Evolutionary conservation across 2,113 vertebrate genomes (phyloP), one percentile per base, ranked within the genome.

Genomic region (Pampusana beccarii): DNA sequence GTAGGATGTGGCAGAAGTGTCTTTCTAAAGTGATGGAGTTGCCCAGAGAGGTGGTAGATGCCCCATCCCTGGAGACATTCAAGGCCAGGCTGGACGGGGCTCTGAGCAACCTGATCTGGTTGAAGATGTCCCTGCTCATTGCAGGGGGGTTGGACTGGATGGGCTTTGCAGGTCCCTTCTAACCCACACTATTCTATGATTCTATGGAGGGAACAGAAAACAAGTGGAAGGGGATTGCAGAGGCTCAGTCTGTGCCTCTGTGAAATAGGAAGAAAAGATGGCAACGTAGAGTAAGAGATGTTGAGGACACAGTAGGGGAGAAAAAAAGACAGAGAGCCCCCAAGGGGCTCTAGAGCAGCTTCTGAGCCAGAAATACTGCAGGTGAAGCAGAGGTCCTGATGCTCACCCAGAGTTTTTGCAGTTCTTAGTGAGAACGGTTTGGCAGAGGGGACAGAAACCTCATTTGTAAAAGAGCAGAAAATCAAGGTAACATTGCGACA

Each of bases 231-330:
- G 58, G 54, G 78, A 38, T 34, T 44, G 23, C 42, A 81, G 34
- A 36, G 57, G 33, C 60, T 71, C 78, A 44, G 29, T 53, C 40
- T 44, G 51, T 53, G 16, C 46, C n/a, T 50, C 25, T 62, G 51
- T 50, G 42, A 46, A 54, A 48, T 3, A 54, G 36, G 29, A 71
- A 38, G 31, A 48, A 33, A 78, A 31, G 53, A n/a, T 31, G 57
- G 53, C 18, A 33, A 36, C 5, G 36, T 9, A 51, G 54, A 36
- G 23, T 2, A 13, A 61, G 65, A 31, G 33, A 19, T 51, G 13
- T 28, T 58, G 51, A 74, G 34, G 51, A 44, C 3, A 5, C 0
- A 0, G 19, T 2, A 9, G 51, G 53, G 85, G 61, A 64, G 36
- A 66, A 12, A 79, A 33, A 20, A 38, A 67, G 33, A 26, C 48